These are phyloP conservation scores for Psilopsiagon aymara DNA, from an alignment of 2,113 vertebrate species.

Conservation along the genomic window DNA sequence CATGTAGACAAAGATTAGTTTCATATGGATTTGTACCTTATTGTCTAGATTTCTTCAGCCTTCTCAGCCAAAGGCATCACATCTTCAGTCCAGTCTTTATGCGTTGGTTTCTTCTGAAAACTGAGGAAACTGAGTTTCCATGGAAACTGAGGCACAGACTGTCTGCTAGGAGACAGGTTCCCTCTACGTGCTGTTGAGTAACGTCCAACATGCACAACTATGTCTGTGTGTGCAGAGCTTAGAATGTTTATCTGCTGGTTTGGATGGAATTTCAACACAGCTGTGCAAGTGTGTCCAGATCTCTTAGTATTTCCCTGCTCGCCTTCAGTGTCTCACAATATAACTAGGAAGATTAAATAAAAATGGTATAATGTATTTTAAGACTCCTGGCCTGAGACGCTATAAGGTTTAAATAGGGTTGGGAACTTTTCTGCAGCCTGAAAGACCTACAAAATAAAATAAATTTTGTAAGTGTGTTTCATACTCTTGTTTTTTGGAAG, in stretches of 20 bases:
- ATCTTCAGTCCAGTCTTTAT: neutral
- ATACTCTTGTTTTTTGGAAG: neutral
- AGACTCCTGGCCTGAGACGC: neutral
- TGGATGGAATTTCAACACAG: constrained; percentile 41
- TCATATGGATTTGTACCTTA: neutral
- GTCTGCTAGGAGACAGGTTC: constrained; percentile 31
- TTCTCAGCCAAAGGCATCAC: neutral
- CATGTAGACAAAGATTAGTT: neutral
- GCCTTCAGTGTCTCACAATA: neutral
- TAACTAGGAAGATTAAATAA: neutral
- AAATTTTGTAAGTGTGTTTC: neutral
- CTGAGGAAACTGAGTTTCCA: constrained; percentile 33
- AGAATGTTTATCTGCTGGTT: constrained; percentile 43
- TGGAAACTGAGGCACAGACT: constrained; percentile 67
- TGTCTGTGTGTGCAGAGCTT: constrained; percentile 14
- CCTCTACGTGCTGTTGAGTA: neutral
- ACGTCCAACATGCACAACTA: constrained; percentile 31
- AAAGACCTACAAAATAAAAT: neutral
- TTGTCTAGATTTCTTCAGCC: neutral
- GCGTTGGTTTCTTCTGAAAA: neutral
- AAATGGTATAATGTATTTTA: neutral
- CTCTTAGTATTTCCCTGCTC: neutral
- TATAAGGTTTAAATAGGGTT: neutral
- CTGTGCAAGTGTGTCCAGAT: constrained; percentile 28
- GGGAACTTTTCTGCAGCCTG: neutral